Conservation (phyloP, 2,113 vertebrate species). For the Perca schrenkii region DNA sequence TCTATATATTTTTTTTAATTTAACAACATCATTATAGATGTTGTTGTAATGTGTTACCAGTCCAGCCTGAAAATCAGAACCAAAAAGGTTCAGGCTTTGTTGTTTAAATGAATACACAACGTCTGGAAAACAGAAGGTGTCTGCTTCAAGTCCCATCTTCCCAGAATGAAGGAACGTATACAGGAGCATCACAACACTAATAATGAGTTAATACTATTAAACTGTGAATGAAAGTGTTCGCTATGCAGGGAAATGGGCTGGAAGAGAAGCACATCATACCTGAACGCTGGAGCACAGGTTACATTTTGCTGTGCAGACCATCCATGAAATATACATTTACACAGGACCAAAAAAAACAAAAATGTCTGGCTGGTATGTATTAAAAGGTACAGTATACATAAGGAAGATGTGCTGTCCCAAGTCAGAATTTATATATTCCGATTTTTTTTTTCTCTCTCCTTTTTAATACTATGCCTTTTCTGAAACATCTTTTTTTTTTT, state of each 20-base stretch:
- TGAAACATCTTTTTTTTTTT: constrained; percentile 25
- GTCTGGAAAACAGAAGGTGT: constrained; percentile 40
- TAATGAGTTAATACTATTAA: constrained; percentile 60
- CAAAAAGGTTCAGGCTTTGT: constrained; percentile 37
- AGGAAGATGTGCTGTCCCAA: constrained; percentile 63
- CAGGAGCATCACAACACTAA: constrained; percentile 56
- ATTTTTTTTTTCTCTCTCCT: constrained; percentile 33
- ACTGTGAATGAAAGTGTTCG: constrained; percentile 76
- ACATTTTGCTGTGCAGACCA: constrained; percentile 28
- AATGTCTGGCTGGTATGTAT: constrained; percentile 64
- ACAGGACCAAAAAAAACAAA: constrained; percentile 77
- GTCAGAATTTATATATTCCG: constrained; percentile 69
- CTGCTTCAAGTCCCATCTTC: constrained; percentile 26
- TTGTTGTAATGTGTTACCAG: constrained; percentile 51
- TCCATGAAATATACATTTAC: constrained; percentile 52
- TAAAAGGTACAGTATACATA: constrained; percentile 58
- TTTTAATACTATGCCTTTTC: constrained; percentile 72
- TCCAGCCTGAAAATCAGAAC: constrained; percentile 47
- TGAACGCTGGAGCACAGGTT: constrained; percentile 47
- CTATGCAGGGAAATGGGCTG: constrained; percentile 33
- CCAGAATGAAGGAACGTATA: constrained; percentile 56
- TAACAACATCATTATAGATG: constrained; percentile 62
- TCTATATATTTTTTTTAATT: constrained; percentile 77
- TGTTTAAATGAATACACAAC: constrained; percentile 18
- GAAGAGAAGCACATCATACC: constrained; percentile 52